Percentiles rank a stretch among this genome's conserved stretches.
These are phyloP conservation scores for Tychaedon coryphoeus DNA, from an alignment of 2,113 vertebrate species.

Conservation along the genomic window DNA sequence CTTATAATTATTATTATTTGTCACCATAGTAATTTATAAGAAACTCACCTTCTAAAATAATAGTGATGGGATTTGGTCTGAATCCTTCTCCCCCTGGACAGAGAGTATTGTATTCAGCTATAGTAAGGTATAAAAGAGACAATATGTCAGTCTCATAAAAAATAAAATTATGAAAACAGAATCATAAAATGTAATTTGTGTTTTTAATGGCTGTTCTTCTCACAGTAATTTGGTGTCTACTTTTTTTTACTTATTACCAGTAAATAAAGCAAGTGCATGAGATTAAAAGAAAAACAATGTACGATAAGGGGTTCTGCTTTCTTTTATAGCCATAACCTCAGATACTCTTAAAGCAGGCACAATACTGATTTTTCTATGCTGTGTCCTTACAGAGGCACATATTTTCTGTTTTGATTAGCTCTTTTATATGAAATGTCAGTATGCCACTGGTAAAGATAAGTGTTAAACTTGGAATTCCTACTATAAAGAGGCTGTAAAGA, in stretches of 20 bases:
- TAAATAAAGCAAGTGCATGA: not conserved
- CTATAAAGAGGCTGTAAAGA: not conserved
- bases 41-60: slow-evolving; percentile 84
- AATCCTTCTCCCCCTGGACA: slow-evolving; percentile 88
- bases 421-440: not conserved
- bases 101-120: slow-evolving; percentile 84
- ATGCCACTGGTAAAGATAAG: not conserved
- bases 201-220: not conserved
- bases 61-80: slow-evolving; percentile 83
- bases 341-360: not conserved
- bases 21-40: not conserved
- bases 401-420: not conserved
- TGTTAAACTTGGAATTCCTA: not conserved
- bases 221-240: not conserved
- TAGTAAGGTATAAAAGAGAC: not conserved
- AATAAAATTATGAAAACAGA: not conserved
- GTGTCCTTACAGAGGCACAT: not conserved
- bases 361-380: not conserved
- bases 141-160: not conserved
- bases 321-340: not conserved
- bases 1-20: not conserved
- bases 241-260: not conserved
- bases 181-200: not conserved
- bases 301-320: not conserved
- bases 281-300: not conserved